Conservation (phyloP, 1,140 invertebrate genomes). For the Eriosoma lanigerum region DNA sequence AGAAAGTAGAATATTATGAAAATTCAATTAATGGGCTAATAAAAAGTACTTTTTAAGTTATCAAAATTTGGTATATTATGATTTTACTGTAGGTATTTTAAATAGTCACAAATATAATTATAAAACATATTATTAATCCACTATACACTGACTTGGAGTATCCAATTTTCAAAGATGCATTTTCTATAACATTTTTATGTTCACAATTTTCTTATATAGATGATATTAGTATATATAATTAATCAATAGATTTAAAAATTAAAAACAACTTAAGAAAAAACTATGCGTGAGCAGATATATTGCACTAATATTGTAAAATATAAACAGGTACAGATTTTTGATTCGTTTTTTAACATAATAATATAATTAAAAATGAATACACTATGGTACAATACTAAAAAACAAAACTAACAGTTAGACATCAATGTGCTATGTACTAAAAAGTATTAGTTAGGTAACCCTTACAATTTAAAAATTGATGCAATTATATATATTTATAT, state of each 20-base stretch:
- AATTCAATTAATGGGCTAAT: too few relatives aligned
- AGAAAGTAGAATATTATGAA: too few relatives aligned
- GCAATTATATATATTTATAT: slow-evolving; percentile 18
- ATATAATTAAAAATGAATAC: slow-evolving; percentile 24
- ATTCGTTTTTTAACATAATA: slow-evolving; percentile 26
- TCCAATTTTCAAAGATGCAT: too few relatives aligned
- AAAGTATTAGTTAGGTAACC: slow-evolving; percentile 13
- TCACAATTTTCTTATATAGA: too few relatives aligned
- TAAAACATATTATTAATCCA: too few relatives aligned
- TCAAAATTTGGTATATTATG: too few relatives aligned
- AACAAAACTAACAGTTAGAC: slow-evolving; percentile 27
- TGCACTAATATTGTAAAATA: slow-evolving; percentile 43
- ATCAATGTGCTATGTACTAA: slow-evolving; percentile 10
- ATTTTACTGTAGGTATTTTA: too few relatives aligned
- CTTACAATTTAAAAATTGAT: neutral
- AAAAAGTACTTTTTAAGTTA: too few relatives aligned
- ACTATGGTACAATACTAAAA: slow-evolving; percentile 38
- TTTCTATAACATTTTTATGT: too few relatives aligned
- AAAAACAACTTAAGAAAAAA: neutral
- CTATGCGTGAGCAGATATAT: neutral
- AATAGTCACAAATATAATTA: too few relatives aligned
- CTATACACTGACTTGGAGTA: too few relatives aligned
- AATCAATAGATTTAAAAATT: neutral
- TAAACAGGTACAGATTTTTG: slow-evolving; percentile 48
- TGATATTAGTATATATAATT: too few relatives aligned